Base-by-base conservation (phyloP, 1,140 invertebrate genomes). In the Drosophila fuyamai region DNA sequence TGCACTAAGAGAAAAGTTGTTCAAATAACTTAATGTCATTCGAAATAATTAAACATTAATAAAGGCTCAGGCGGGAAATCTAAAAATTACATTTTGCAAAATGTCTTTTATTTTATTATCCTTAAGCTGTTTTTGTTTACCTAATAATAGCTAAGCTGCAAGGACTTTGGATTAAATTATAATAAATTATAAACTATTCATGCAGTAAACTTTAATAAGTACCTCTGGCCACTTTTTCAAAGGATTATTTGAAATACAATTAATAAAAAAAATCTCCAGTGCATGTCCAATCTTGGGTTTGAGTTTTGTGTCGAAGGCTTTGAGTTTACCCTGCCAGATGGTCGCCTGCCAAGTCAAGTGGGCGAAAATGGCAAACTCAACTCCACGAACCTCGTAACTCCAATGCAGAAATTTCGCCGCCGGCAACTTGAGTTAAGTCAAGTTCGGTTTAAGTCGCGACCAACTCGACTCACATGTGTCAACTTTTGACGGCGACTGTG, bases 291-390 rank as follows among this genome's bases (percentile, higher is more conserved):
- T 58, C 65, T 63, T 62, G 38, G 32, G 36, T 23, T 44, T 73
- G 51, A 35, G 72, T 18, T 56, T 54, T 54, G 40, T 73, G 59
- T 29, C 36, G 43, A 56, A 63, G 70, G 73, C 38, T 66, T 47
- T 16, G 36, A 67, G 48, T 36, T 59, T 27, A 53, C 55, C 56
- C 63, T 48, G 77, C 81, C 83, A 89, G 84, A 84, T 88, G 83
- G 84, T 86, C 80, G 83, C 73, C 81, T 61, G 83, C 83, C 83
- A 88, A 46, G 60, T 88, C 84, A 79, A 88, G 83, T 88, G 83
- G 59, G 62, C 74, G 51, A 61, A 77, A 76, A 77, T 68, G 74
- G 73, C 74, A 77, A 72, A 77, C 75, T 77, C 63, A 70, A 77
- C 74, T 70, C 82, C 58, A 73, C 38, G 35, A 41, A 27, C 44